Base-by-base conservation (phyloP, 1,140 invertebrate species). In the Bilobella aurantiaca region DNA sequence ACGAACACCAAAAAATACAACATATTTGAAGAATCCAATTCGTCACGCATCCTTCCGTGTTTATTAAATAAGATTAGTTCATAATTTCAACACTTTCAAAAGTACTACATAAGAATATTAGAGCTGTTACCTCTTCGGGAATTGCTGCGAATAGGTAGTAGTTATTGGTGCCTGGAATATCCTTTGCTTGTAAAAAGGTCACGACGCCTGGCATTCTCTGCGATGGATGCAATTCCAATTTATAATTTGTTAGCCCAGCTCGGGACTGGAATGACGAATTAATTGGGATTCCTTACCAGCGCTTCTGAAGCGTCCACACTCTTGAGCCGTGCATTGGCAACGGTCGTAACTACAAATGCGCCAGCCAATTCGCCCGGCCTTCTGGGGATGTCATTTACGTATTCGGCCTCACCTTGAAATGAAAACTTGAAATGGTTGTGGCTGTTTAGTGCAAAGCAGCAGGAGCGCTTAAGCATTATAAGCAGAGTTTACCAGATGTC, bases 321-420 rank as follows among this genome's bases (percentile, higher is more conserved):
- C 25, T 73, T 67, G 18, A 79, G 53, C 16, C 63, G 67, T 28
- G 75, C 79, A 69, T 76, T 77, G 27, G 72, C 79, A 3, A 70
- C 66, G 34, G 53, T 67, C n/a, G 58, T 59, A 18, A 62, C n/a
- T 1, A 70, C 69, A 49, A 67, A 67, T 1, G 76, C 77, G 32
- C 74, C 81, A 72, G 75, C 71, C 12, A 81, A 70, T 66, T 81
- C 78, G 21, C 75, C 75, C 3, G 69, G 69, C 5, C 72, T 59
- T 2, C 65, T 53, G 25, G 76, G 73, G 29, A 79, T 76, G 72
- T 82, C 81, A 73, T 79, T 77, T 23, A 80, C 72, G 69, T 77
- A 82, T 64, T 78, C 67, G 0, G 80, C 79, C 69, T 82, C 80
- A 21, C 81, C 80, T 68, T 21, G 27, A 31, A 63, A 63, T 12